Conservation (phyloP, 2,113 vertebrate species). For the Epinephelus fuscoguttatus region DNA sequence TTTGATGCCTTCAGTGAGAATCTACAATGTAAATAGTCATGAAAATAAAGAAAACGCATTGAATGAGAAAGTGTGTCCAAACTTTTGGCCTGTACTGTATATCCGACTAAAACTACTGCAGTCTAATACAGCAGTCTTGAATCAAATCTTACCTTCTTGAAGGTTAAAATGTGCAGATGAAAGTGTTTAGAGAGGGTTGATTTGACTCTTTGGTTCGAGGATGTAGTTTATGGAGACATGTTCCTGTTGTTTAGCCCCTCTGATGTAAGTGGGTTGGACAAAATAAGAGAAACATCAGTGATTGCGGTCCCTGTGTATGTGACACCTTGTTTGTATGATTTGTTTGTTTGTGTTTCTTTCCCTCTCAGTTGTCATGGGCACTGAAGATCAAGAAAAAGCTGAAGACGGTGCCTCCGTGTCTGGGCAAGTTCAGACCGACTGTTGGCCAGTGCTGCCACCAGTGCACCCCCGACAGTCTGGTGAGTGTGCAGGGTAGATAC, state of each 20-base stretch:
- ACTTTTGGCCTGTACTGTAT: too few relatives aligned
- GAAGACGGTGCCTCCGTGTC: constrained; percentile 62
- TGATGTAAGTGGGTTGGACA: neutral
- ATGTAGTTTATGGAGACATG: neutral
- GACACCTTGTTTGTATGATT: neutral
- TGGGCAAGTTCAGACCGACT: constrained; percentile 79
- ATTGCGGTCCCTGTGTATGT: neutral
- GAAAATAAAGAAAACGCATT: too few relatives aligned
- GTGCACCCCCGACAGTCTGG: constrained; percentile 85
- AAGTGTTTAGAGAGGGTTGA: neutral
- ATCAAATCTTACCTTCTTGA: too few relatives aligned
- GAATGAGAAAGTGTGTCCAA: too few relatives aligned
- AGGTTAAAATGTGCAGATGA: too few relatives aligned
- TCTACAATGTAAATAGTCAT: too few relatives aligned
- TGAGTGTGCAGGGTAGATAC: constrained; percentile 59
- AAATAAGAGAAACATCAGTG: neutral
- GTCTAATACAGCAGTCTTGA: too few relatives aligned
- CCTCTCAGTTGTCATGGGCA: constrained; percentile 76
- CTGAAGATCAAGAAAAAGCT: constrained; percentile 79
- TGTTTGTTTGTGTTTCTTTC: neutral
- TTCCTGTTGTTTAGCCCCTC: neutral
- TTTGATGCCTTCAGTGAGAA: too few relatives aligned
- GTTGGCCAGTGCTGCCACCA: constrained; percentile 85
- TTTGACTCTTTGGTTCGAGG: neutral
- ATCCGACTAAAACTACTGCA: too few relatives aligned